A percentile compares a stretch with the other conserved stretches of the same genome.
These are phyloP conservation scores for Kryptolebias marmoratus DNA, from an alignment of 2,113 vertebrate species.

Conservation along the genomic window DNA sequence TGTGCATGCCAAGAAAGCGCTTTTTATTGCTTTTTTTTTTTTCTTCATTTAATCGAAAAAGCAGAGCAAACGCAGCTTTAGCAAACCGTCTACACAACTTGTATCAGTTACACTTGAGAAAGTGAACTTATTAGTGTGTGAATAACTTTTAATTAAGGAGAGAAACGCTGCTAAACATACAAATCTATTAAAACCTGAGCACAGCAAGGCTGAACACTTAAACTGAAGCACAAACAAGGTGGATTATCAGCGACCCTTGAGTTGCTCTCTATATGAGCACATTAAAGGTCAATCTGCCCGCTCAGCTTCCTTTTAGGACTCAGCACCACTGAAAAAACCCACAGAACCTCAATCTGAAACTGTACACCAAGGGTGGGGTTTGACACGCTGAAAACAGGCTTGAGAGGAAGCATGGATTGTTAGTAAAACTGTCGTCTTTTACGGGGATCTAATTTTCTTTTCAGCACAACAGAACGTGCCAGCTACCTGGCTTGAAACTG, in stretches of 20 bases:
- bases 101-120: constrained; percentile 4
- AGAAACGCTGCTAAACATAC: background rate
- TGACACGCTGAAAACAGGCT: background rate
- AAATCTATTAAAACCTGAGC: background rate
- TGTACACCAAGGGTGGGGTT: background rate
- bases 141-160: too few species aligned
- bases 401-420: constrained; percentile 24
- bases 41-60: constrained; percentile 15
- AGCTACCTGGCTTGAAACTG: too few species aligned
- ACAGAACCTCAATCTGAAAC: constrained; percentile 10
- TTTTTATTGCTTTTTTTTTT: constrained; percentile 32
- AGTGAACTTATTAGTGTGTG: too few species aligned
- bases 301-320: constrained; percentile 34
- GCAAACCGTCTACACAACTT: constrained; percentile 12
- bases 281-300: constrained; percentile 43
- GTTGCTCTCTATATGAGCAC: constrained; percentile 51
- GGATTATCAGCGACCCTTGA: constrained; percentile 55
- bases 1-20: constrained; percentile 48
- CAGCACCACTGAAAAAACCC: constrained; percentile 34
- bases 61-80: constrained; percentile 20
- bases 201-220: constrained; percentile 43
- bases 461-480: background rate
- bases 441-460: background rate
- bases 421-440: constrained; percentile 30
- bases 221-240: constrained; percentile 44